Evolutionary conservation across 2,797 vertebrate genomes (phyloP), one percentile per base, ranked within the genome.

Genomic region (Pelochelys cantorii): DNA sequence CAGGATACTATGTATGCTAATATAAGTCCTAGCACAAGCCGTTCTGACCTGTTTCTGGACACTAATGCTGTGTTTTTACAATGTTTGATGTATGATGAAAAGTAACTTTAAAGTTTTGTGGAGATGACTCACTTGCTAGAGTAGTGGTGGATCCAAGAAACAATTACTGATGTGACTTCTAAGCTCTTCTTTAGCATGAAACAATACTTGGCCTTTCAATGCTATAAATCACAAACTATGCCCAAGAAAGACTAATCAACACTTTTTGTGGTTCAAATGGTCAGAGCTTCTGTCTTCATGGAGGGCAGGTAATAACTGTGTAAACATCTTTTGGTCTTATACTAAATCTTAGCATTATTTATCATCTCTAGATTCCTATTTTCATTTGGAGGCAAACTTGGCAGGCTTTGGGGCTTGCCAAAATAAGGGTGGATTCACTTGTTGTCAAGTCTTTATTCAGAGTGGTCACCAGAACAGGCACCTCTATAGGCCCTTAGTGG

Each of bases 121-220:
- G 42, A 48, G 79, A 42, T 96, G 95, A 95, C 75, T 97, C 94
- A 90, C 31, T 87, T 81, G 77, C 94, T 87, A 81, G 89, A 86
- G 12, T 52, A 87, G 81, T 54, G 86, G 81, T 54, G 86, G 91
- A 89, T 94, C 88, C 90, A 96, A 94, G 95, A 93, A 95, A 68
- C 93, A 96, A 93, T 95, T 88, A 85, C 93, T 96, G 93, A 96
- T 93, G 93, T 90, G 92, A 95, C 89, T 89, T 95, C 93, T 83
- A 89, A 95, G 93, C 90, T 94, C 88, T 93, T 65, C 78, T 90
- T 92, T 94, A 91, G 92, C 87, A 74, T 86, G 78, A 87, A 92
- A 57, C 27, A 2, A 56, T 93, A 91, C 94, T 88, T 86, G 87
- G 82, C 85, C 74, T 91, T 52, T 89, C 95, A 74, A 79, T 82